Base-by-base conservation (phyloP, 2,888 invertebrate genomes). In the Barypeithes pellucidus region DNA sequence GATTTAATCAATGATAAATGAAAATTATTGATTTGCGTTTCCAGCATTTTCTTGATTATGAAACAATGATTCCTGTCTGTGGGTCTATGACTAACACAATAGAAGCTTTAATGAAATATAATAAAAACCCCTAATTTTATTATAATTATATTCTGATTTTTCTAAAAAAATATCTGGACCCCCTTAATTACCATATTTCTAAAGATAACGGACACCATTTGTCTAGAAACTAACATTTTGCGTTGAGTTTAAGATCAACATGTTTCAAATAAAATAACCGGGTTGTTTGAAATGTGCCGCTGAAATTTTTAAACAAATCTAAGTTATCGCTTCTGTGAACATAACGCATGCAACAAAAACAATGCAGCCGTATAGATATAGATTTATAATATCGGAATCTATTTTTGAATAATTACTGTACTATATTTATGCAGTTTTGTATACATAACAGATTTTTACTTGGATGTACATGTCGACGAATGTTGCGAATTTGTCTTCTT, bases 281-380 rank as follows among this genome's bases (percentile, higher is more conserved):
- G 16, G 14, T 57, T 57, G 54, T 57, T 57, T 57, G 33, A 33
- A 57, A 36, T 3, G 14, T 33, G 4, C n/a, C 29, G 52, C 12
- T n/a, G 29, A 29, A 14, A 33, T 18, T 33, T 33, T 36, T 33
- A 57, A 57, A 57, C 54, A 57, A 33, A 18, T 11, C 22, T 57
- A 57, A 57, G 16, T 57, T 33, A 57, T 57, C 7, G 33, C 54
- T 33, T 16, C 14, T 33, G 16, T 36, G 54, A 57, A 57, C 33
- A 18, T 54, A 33, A 54, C 29, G 11, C 36, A 57, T 33, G 3
- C 33, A 33, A 57, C 33, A 29, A 57, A 33, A 57, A 33, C 11
- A 57, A 33, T 57, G 54, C 33, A 33, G 11, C 7, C 16, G 9
- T 22, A 47, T 18, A 3, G 14, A 9, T 50, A n/a, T n/a, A 18